Conservation (phyloP, 2,113 vertebrate genomes). For the Boulengeromyrus knoepffleri region DNA sequence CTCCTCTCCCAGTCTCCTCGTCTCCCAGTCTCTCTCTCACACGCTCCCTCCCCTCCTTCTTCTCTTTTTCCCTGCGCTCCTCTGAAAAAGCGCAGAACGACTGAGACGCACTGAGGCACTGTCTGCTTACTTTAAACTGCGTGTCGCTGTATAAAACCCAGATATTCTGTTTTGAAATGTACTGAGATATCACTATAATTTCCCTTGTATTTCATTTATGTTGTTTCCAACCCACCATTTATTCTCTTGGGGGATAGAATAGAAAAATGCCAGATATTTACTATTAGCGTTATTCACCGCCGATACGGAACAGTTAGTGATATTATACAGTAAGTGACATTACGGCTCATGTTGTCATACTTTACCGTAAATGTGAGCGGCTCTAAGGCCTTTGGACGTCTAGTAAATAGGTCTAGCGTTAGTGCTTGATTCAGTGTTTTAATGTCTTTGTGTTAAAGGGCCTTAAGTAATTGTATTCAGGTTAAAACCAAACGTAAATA, state of each 20-base stretch:
- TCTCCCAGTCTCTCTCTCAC: constrained; percentile 25
- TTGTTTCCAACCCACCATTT: neutral
- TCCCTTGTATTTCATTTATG: neutral
- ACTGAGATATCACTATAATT: neutral
- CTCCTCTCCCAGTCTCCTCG: constrained; percentile 25
- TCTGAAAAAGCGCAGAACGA: constrained; percentile 19
- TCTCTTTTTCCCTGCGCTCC: constrained; percentile 7
- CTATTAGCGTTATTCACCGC: neutral
- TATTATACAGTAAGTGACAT: neutral
- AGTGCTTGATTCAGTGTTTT: neutral
- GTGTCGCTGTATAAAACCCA: neutral
- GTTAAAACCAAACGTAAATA: neutral
- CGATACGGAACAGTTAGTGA: neutral
- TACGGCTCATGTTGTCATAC: neutral
- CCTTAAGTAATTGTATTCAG: neutral
- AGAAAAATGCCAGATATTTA: neutral
- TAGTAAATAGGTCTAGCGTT: neutral
- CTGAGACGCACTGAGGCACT: constrained; percentile 32
- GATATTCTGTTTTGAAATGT: neutral
- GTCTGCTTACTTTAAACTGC: constrained; percentile 27
- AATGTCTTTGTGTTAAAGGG: neutral
- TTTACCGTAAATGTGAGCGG: neutral
- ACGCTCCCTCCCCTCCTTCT: neutral
- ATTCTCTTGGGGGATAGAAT: neutral
- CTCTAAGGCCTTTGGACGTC: neutral